A percentile compares a stretch with the other conserved stretches of the same genome.
phyloP scores from a whole-genome alignment of 2,797 vertebrate genomes.

The Lagocephalus sceleratus region DNA sequence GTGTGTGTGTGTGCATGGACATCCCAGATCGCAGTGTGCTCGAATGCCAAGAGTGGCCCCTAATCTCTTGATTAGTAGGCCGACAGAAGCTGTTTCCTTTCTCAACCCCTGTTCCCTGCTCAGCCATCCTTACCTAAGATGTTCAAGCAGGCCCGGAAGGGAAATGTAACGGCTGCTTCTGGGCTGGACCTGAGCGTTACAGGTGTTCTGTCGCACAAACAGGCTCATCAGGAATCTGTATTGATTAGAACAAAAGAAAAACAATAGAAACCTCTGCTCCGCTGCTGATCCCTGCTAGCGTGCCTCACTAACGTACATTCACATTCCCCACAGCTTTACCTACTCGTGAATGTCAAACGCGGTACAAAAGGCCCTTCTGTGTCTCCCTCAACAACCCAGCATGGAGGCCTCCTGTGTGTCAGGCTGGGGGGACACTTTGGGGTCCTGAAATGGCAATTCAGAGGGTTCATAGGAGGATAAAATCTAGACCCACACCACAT shows the following conservation, averaged over 20 bases:
- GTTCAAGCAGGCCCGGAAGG: constrained; percentile 47
- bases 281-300: background rate
- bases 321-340: constrained; percentile 41
- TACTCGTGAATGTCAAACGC: constrained; percentile 38
- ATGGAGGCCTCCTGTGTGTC: constrained; percentile 44
- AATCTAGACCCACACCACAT: constrained; percentile 37
- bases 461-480: constrained; percentile 27
- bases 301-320: constrained; percentile 7
- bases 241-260: constrained; percentile 15
- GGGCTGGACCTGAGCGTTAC: constrained; percentile 35
- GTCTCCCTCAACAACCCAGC: constrained; percentile 24
- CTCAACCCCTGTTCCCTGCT: constrained; percentile 54
- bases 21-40: constrained; percentile 62
- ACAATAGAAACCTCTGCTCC: background rate
- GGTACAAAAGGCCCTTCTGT: constrained; percentile 58
- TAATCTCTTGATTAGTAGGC: constrained; percentile 80
- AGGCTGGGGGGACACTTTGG: constrained; percentile 27
- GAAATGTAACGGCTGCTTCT: constrained; percentile 48
- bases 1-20: constrained; percentile 23
- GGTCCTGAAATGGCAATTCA: constrained; percentile 26
- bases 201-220: constrained; percentile 18
- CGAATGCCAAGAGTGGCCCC: constrained; percentile 67
- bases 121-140: constrained; percentile 59
- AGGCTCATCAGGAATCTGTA: constrained; percentile 15
- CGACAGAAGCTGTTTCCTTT: constrained; percentile 65